These are phyloP conservation scores for Pyrocoelia pectoralis DNA, from an alignment of 2,888 invertebrate species.

Conservation along the genomic window DNA sequence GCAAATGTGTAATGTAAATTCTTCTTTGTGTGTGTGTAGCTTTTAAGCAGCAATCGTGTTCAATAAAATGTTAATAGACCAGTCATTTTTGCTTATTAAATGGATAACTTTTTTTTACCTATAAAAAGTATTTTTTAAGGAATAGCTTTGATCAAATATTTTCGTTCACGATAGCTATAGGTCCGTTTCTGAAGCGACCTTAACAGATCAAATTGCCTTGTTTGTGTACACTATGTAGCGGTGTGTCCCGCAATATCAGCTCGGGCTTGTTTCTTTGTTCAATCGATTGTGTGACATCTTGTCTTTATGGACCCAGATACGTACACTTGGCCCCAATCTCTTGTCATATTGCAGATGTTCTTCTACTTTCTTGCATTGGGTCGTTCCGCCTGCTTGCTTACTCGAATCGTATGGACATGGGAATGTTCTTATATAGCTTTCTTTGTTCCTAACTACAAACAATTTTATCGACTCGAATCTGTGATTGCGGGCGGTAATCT, in stretches of 20 bases:
- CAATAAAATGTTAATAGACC: too few relatives aligned
- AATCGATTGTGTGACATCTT: conserved; percentile 60
- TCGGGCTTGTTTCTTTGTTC: conserved; percentile 55
- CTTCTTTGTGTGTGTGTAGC: too few relatives aligned
- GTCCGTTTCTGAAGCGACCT: conserved; percentile 36
- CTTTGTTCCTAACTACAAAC: conserved; percentile 21
- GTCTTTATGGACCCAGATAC: conserved; percentile 57
- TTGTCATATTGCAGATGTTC: conserved; percentile 51
- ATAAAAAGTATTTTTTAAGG: background rate
- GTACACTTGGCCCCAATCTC: conserved; percentile 52
- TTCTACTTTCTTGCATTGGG: conserved; percentile 39
- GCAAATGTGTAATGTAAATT: too few relatives aligned
- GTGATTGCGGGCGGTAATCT: background rate
- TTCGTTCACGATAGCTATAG: conserved; percentile 15
- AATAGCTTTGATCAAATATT: conserved; percentile 23
- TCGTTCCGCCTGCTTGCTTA: conserved; percentile 34
- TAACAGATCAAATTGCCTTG: conserved; percentile 54
- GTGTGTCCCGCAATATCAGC: conserved; percentile 53
- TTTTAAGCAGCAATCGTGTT: too few relatives aligned
- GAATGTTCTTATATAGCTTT: conserved; percentile 28
- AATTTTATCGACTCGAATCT: background rate
- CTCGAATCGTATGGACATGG: conserved; percentile 29
- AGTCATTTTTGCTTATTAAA: background rate
- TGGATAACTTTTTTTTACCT: background rate
- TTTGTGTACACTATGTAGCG: conserved; percentile 55